Percentiles rank a stretch among this genome's conserved stretches.
Evolutionary conservation across 1,140 invertebrate species (phyloP).

Genomic region (Homarus americanus): DNA sequence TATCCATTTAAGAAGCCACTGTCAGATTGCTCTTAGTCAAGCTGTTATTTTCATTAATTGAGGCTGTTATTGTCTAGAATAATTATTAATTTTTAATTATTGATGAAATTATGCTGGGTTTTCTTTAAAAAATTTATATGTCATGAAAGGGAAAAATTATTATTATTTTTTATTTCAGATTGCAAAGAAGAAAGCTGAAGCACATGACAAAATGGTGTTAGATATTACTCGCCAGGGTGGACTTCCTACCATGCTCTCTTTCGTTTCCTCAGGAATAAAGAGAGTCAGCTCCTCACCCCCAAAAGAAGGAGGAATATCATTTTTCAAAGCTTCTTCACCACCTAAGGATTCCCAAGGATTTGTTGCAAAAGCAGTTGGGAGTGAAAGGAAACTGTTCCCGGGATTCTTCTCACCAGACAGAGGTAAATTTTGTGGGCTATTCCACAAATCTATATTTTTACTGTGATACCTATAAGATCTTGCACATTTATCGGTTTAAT

Average conservation of each 20-base stretch:
- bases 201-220: conserved; percentile 61
- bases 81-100: no score
- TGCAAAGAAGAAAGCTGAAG: conserved; percentile 61
- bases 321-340: conserved; percentile 60
- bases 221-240: conserved; percentile 56
- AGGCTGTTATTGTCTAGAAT: no score
- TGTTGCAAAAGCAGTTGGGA: conserved; percentile 18
- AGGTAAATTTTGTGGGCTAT: conserved; percentile 21
- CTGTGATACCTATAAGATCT: no score
- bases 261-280: conserved; percentile 64
- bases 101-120: no score
- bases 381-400: conserved; percentile 32
- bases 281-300: conserved; percentile 58
- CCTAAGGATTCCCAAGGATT: conserved; percentile 53
- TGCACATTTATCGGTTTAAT: no score
- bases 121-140: no score
- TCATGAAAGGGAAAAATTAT: no score
- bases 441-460: no score
- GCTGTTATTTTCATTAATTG: no score
- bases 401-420: conserved; percentile 28
- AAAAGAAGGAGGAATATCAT: conserved; percentile 62
- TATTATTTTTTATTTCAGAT: conserved; percentile 14
- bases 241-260: conserved; percentile 49
- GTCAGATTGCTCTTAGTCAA: no score
- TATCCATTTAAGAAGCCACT: no score